These are phyloP conservation scores for Cassiopea xamachana DNA, from an alignment of 30 jellyfish, hydroid and myxozoan genomes.

Conservation along the genomic window DNA sequence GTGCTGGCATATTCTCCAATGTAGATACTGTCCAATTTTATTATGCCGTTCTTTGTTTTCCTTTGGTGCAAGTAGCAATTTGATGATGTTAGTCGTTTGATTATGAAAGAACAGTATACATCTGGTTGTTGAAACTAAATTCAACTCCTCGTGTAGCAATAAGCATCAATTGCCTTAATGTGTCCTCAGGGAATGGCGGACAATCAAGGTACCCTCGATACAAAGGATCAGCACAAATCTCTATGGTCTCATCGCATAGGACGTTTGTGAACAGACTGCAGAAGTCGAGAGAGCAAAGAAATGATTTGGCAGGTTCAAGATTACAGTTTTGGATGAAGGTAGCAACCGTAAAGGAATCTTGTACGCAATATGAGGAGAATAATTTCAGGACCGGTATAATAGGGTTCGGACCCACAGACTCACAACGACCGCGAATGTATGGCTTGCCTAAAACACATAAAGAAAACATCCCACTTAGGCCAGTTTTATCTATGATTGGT, in stretches of 20 bases:
- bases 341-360: not conserved
- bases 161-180: not conserved
- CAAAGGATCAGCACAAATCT: not conserved
- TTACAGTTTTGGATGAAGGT: not conserved
- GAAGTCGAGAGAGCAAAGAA: not conserved
- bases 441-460: too few relatives aligned
- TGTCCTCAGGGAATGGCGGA: slow-evolving; percentile 1
- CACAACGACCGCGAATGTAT: too few relatives aligned
- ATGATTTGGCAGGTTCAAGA: not conserved
- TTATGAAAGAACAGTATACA: not conserved
- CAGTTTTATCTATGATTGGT: too few relatives aligned
- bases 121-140: slow-evolving; percentile 8
- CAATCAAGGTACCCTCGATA: not conserved
- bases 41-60: too few relatives aligned
- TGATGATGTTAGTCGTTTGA: too few relatives aligned
- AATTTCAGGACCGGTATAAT: not conserved
- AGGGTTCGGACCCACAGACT: too few relatives aligned
- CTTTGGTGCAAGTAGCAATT: too few relatives aligned
- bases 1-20: too few relatives aligned
- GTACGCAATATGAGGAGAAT: not conserved
- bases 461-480: too few relatives aligned
- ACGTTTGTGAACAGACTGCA: not conserved
- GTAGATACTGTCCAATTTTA: too few relatives aligned
- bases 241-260: not conserved
- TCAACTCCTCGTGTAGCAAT: slow-evolving; percentile 4